phyloP scores from a whole-genome alignment of 2,113 vertebrate genomes.

The Nerophis ophidion region DNA sequence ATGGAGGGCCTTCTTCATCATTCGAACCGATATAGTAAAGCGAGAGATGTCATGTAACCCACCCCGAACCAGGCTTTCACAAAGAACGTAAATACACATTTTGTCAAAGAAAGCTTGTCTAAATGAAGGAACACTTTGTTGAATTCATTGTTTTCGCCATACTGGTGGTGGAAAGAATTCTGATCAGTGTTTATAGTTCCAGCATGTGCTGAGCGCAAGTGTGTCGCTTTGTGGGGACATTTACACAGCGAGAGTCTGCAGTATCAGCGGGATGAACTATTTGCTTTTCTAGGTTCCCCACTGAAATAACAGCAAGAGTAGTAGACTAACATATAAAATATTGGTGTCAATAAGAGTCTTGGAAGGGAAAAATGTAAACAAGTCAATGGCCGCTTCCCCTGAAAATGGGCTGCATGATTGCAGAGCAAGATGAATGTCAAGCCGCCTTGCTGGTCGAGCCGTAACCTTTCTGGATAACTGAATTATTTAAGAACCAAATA shows the following conservation, averaged over 20 bases:
- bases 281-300: conserved; percentile 1
- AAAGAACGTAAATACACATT: not conserved
- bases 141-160: no score
- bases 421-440: conserved; percentile 71
- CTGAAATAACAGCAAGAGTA: conserved; percentile 6
- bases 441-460: conserved; percentile 52
- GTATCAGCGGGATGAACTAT: conserved; percentile 3
- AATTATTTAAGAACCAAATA: conserved; percentile 75
- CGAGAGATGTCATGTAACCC: no score
- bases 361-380: conserved; percentile 47
- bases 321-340: conserved; percentile 31
- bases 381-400: conserved; percentile 32
- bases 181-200: not conserved
- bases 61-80: not conserved
- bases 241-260: conserved; percentile 1
- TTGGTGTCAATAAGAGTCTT: conserved; percentile 47
- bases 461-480: conserved; percentile 75
- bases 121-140: no score
- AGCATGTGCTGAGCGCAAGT: not conserved
- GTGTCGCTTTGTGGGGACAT: not conserved
- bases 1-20: no score
- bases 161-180: not conserved
- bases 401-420: conserved; percentile 44
- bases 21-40: no score
- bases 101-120: not conserved